These are phyloP conservation scores for Ictalurus punctatus DNA, from an alignment of 2,113 vertebrate species.

Conservation along the genomic window DNA sequence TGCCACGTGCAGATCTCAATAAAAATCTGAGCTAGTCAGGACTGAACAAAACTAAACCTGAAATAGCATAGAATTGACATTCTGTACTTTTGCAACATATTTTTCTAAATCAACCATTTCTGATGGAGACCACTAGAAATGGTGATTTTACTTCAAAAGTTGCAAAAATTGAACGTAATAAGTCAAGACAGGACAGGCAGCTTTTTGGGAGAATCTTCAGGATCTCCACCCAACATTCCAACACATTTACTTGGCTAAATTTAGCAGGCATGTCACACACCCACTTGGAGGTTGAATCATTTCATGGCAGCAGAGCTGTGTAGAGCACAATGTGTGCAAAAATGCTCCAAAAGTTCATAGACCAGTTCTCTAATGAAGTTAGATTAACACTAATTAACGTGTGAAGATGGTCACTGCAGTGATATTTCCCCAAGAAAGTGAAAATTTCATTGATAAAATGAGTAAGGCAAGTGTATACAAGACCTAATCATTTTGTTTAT, in stretches of 20 bases:
- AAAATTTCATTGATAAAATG: too few relatives aligned
- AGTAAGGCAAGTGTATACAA: too few relatives aligned
- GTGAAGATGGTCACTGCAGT: background rate
- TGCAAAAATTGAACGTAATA: background rate
- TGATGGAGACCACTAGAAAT: background rate
- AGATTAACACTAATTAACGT: background rate
- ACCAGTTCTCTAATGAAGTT: background rate
- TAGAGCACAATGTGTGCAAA: background rate
- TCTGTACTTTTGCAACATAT: background rate
- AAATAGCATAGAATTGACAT: background rate
- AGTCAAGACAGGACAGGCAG: background rate
- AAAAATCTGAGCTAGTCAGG: background rate
- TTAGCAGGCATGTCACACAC: background rate
- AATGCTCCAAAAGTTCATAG: background rate
- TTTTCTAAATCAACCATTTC: background rate
- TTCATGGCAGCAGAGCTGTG: background rate
- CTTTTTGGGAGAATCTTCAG: conserved; percentile 2
- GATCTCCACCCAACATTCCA: conserved; percentile 37
- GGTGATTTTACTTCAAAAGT: background rate
- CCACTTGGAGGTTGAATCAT: background rate
- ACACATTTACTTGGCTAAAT: background rate
- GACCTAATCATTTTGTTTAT: too few relatives aligned
- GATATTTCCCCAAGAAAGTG: background rate
- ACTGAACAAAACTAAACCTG: background rate
- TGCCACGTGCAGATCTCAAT: background rate